Evolutionary conservation across 2,113 vertebrate genomes (phyloP).

Genomic region (Nothoprocta perdicaria): DNA sequence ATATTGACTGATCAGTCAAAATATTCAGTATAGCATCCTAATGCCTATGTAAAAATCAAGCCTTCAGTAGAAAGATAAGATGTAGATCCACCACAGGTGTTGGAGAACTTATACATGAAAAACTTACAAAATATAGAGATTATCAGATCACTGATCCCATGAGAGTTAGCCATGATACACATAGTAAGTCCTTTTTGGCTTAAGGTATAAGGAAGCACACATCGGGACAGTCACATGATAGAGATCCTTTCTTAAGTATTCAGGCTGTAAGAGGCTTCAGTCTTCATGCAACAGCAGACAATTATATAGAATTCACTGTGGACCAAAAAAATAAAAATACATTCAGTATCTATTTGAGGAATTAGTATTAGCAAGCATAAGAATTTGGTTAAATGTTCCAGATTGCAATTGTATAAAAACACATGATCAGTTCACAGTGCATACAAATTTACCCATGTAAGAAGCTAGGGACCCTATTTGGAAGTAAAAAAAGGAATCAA

Average conservation of each 20-base stretch:
- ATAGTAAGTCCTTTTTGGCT: not conserved
- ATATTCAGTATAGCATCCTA: not conserved
- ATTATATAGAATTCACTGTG: slow-evolving; percentile 34
- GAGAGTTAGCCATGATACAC: not conserved
- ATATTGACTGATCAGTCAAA: not conserved
- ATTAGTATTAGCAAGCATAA: not conserved
- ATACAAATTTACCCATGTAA: too few species aligned
- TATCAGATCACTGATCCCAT: slow-evolving; percentile 27
- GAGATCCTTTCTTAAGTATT: slow-evolving; percentile 24
- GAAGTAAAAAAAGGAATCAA: not conserved
- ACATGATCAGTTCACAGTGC: not conserved
- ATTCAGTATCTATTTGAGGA: not conserved
- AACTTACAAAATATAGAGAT: slow-evolving; percentile 35
- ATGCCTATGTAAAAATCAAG: not conserved
- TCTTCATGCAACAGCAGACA: slow-evolving; percentile 16
- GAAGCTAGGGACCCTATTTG: not conserved
- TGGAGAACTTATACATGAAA: slow-evolving; percentile 35
- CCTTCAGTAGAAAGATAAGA: not conserved
- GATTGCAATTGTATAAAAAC: not conserved
- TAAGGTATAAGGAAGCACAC: not conserved
- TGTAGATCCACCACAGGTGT: not conserved
- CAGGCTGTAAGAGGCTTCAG: not conserved
- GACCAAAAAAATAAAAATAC: not conserved
- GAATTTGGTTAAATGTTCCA: not conserved
- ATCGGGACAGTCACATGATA: not conserved